Evolutionary conservation across 2,797 vertebrate species (phyloP), one percentile per base, ranked within the genome.

Genomic region (Scomberomorus guttatus): DNA sequence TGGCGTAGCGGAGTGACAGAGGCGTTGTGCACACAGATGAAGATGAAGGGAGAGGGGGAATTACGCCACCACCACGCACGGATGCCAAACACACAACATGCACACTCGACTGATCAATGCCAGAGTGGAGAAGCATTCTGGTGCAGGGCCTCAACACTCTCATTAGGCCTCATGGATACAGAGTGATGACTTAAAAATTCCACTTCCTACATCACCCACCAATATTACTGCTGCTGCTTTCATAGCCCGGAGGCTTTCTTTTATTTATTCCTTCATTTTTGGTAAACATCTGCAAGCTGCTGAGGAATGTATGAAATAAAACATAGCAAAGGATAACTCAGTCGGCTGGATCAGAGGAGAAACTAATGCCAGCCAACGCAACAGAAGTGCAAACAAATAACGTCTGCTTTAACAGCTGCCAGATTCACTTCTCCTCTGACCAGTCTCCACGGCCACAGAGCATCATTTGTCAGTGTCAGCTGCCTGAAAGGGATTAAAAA

Each of bases 1-100:
- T 79, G 80, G 80, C 37, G 84, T 65, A 63, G 91, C 75, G 14
- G 83, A 89, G 87, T 87, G 91, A 91, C 88, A 91, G 87, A 79
- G 76, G 76, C 75, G 60, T n/a, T 50, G 77, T 14, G 58, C 77
- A 54, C 79, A 76, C 71, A 67, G 76, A 77, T 72, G 69, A 79
- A 73, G 68, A 89, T 62, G 68, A 79, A 82, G 76, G 72, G 73
- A 80, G 65, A 65, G 69, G 70, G 65, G 70, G 83, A 73, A 57
- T 82, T 73, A 77, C 34, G 18, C 24, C 24, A 6, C 44, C 17
- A 6, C 22, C 14, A 6, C 17, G 44, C 77, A 63, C 37, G 17
- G 75, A 73, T 64, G 29, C 32, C 32, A 65, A 76, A 69, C 22
- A 55, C 60, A 67, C 59, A 37, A 68, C 61, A 57, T 50, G 18